phyloP scores from a whole-genome alignment of 2,113 vertebrate genomes.

The Syngnathus floridae region DNA sequence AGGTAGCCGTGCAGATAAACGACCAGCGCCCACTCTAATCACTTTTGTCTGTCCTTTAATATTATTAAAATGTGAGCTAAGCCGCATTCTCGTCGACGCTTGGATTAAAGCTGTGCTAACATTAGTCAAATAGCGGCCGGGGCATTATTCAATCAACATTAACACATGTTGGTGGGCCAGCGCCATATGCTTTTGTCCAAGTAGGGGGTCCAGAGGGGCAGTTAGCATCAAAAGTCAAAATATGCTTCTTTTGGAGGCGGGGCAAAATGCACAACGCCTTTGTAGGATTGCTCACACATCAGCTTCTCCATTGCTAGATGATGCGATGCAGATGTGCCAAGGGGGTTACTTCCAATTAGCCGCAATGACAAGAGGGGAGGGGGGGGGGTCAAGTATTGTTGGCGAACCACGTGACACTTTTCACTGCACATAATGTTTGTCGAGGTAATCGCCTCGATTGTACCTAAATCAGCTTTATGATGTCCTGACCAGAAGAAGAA shows the following conservation, averaged over 20 bases:
- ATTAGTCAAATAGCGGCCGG: conserved; percentile 57
- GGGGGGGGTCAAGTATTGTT: conserved; percentile 14
- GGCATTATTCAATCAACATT: conserved; percentile 60
- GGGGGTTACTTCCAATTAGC: conserved; percentile 63
- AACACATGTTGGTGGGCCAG: conserved; percentile 34
- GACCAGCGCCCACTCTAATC: conserved; percentile 69
- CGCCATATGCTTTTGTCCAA: conserved; percentile 39
- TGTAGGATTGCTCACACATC: neutral
- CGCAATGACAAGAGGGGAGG: conserved; percentile 29
- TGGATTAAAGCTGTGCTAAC: conserved; percentile 55
- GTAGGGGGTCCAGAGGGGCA: neutral
- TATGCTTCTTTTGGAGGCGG: neutral
- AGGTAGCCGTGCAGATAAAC: too few relatives aligned
- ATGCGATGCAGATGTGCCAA: conserved; percentile 32
- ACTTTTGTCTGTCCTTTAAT: conserved; percentile 56
- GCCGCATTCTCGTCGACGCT: conserved; percentile 38
- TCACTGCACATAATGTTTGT: conserved; percentile 10
- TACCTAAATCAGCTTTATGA: conserved; percentile 13
- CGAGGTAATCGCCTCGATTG: conserved; percentile 12
- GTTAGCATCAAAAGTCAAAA: neutral
- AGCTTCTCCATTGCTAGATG: neutral
- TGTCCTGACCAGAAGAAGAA: neutral
- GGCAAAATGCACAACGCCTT: neutral
- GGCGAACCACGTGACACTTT: conserved; percentile 46
- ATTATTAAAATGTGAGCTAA: conserved; percentile 46